These are phyloP conservation scores for Pygoscelis adeliae DNA, from an alignment of 2,113 vertebrate species.

Conservation along the genomic window DNA sequence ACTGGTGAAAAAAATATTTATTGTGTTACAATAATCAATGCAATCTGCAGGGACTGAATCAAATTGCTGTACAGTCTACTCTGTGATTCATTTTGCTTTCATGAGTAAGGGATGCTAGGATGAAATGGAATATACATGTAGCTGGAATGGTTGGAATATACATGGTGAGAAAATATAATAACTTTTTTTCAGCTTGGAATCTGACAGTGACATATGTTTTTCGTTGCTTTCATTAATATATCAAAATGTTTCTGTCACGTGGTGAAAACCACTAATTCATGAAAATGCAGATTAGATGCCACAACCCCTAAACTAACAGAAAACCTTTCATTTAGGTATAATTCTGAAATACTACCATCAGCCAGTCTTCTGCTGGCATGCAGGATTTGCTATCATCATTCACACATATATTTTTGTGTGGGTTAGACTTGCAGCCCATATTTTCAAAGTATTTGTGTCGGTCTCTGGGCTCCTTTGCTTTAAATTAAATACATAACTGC, in stretches of 20 bases:
- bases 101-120: slow-evolving; percentile 3
- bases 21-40: slow-evolving; percentile 51
- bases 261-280: slow-evolving; percentile 24
- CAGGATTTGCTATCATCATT: slow-evolving; percentile 20
- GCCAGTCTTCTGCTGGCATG: slow-evolving; percentile 3
- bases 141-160: not conserved
- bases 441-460: slow-evolving; percentile 39
- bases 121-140: slow-evolving; percentile 43
- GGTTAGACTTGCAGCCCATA: slow-evolving; percentile 52
- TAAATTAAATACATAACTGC: slow-evolving; percentile 17
- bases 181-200: not conserved
- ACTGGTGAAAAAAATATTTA: slow-evolving; percentile 14
- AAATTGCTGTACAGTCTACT: not conserved
- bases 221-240: slow-evolving; percentile 15
- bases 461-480: slow-evolving; percentile 37
- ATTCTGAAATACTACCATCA: not conserved
- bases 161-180: not conserved
- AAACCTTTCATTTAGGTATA: not conserved
- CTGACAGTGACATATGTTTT: not conserved
- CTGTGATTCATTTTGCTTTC: slow-evolving; percentile 44
- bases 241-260: not conserved
- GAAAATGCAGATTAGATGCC: slow-evolving; percentile 9
- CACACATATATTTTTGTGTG: slow-evolving; percentile 45
- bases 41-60: slow-evolving; percentile 21
- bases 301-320: slow-evolving; percentile 4